Evolutionary conservation across 23 tunicate genomes (phyloP).

Genomic region (Styela clava): DNA sequence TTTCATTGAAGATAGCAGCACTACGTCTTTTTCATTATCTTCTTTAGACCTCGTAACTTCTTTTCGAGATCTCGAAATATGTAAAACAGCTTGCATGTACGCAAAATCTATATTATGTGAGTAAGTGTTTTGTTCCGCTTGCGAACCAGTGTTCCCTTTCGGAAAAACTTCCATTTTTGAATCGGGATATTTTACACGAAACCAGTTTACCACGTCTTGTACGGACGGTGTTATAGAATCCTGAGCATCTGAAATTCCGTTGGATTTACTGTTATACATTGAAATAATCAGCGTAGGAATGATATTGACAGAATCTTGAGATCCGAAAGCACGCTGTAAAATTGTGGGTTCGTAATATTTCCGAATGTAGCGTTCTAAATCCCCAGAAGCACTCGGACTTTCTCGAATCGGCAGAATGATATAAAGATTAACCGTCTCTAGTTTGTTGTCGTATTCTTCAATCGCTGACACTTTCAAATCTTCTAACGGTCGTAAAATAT

Average conservation of each 20-base stretch:
- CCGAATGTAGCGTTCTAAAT: constrained; percentile 68
- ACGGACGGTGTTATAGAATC: constrained; percentile 42
- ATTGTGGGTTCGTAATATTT: constrained; percentile 60
- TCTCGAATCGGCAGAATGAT: constrained; percentile 8
- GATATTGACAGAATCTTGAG: constrained; percentile 9
- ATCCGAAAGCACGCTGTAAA: background rate
- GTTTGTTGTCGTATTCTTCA: background rate
- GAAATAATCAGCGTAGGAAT: constrained; percentile 31
- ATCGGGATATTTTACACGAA: constrained; percentile 47
- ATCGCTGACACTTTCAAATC: background rate
- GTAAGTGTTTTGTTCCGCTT: background rate
- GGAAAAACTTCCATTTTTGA: constrained; percentile 28
- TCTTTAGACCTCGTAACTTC: background rate
- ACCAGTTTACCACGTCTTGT: constrained; percentile 54
- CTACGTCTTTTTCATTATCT: background rate
- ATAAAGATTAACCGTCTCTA: background rate
- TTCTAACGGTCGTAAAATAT: constrained; percentile 42
- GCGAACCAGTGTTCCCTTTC: background rate
- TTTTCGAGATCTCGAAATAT: background rate
- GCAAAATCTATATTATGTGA: constrained; percentile 9
- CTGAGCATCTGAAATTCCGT: background rate
- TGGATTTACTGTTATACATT: background rate
- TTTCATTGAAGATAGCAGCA: constrained; percentile 13
- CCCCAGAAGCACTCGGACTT: background rate
- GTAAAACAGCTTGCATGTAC: constrained; percentile 8